Evolutionary conservation across 2,888 invertebrate genomes (phyloP), one percentile per base, ranked within the genome.

Genomic region (Cancer borealis): DNA sequence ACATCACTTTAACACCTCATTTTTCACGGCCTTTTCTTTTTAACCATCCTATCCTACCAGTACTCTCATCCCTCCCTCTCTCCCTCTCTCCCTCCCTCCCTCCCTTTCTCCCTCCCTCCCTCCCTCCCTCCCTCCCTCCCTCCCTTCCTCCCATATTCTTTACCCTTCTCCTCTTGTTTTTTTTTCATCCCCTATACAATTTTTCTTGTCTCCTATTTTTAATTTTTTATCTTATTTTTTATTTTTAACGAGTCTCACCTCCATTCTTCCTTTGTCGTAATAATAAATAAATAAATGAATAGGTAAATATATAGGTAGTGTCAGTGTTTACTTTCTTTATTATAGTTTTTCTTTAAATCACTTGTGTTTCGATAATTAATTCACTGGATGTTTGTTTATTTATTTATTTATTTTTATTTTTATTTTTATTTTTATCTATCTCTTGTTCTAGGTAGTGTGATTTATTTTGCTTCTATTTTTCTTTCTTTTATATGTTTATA

Each of bases 291-390:
- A 39, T 39, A 39, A 39, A 39, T 39, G 39, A 39, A 39, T 39
- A 39, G 39, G 39, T 39, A 39, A 39, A 39, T 39, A 39, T 39
- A 39, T 49, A 60, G 60, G 3, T 12, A 49, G 49, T 66, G 66
- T n/a, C 21, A 8, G 73, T 73, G 73, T 73, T 73, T 26, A 73
- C 26, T 26, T n/a, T 73, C n/a, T 8, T 73, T 26, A 73, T 73
- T 6, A 73, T n/a, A 73, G 73, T 73, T 73, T 54, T 73, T 6
- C 8, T 73, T 60, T 60, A 60, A 73, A 26, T 73, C 26, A n/a
- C 26, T 73, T 73, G 73, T 73, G n/a, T 73, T 73, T 73, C 73
- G 26, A 73, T 73, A 73, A 73, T 73, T n/a, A 26, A 73, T 73
- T 54, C 54, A 54, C 54, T 8, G 54, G 1, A 14, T 54, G 8